Base-by-base conservation (phyloP, 2,113 vertebrate species). In the Larimichthys crocea region DNA sequence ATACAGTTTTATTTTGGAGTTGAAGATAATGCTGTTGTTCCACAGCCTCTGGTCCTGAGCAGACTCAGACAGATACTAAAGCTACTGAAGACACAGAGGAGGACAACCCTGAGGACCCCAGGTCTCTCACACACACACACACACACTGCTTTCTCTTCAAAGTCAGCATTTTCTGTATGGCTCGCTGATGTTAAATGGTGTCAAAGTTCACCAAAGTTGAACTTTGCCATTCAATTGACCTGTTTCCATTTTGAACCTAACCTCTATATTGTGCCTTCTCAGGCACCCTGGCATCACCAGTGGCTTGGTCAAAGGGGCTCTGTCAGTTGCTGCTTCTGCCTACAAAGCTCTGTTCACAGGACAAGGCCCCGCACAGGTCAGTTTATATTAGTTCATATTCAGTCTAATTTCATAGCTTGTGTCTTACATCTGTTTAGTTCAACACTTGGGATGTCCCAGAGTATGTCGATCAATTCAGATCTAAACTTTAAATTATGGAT, bases 291-390 rank as follows among this genome's bases (percentile, higher is more conserved):
- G 97, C 88, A 95, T 99, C 88, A 97, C 97, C 63, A 96, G 96
- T 74, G 98, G 97, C 29, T 92, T 99, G 5, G 91, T 99, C 78
- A 99, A 99, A 85, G 98, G 98, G 81, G 98, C 98, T 52, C 92
- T 99, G 85, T 98, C 97, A 1, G 97, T 99, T 9, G 98, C 98
- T 63, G 96, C 98, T 12, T 98, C 97, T 75, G 98, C 97, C 62
- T 99, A 99, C 92, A 99, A 99, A 91, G 97, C 97, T n/a, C 94
- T 99, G 56, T 99, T 99, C 92, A 96, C 97, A 66, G 97, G 97
- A 68, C 96, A 96, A 19, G 86, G 94, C 57, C 88, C 93, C 64
- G 91, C 96, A 9, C 96, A 97, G 96, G 98, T 98, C 35, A 88
- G 82, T 57, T 24, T 40, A 8, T 35, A 42, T 11, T 20, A 4